These are phyloP conservation scores for Parus major DNA, from an alignment of 2,113 vertebrate species.

Conservation along the genomic window DNA sequence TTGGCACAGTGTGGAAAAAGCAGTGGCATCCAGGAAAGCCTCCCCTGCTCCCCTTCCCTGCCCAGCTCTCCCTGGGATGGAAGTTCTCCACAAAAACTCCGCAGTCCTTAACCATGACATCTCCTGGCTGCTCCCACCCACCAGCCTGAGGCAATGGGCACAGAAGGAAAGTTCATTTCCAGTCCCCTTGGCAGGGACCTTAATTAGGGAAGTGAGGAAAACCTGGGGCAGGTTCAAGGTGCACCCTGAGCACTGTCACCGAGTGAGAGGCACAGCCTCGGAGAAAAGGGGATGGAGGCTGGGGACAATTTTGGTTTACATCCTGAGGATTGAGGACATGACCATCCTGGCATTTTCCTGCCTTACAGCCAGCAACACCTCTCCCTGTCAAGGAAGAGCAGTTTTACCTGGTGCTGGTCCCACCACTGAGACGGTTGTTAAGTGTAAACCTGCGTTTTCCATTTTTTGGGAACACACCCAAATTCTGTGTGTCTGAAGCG, in stretches of 20 bases:
- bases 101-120: not conserved
- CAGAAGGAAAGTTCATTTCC: not conserved
- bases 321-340: not conserved
- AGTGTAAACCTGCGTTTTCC: not conserved
- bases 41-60: not conserved
- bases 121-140: not conserved
- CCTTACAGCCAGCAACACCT: not conserved
- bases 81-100: not conserved
- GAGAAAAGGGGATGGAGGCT: not conserved
- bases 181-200: not conserved
- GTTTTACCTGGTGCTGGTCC: not conserved
- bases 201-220: not conserved
- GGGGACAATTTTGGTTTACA: not conserved
- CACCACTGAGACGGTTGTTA: not conserved
- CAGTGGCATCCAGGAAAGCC: not conserved
- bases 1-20: not conserved
- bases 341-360: not conserved
- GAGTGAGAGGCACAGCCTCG: not conserved
- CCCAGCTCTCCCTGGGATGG: not conserved
- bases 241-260: not conserved
- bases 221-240: not conserved
- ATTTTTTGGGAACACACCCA: not conserved
- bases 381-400: not conserved
- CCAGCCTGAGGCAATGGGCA: not conserved
- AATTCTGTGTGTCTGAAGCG: accelerated